These are phyloP conservation scores for Drosophila carrolli DNA, from an alignment of 1,140 invertebrate species.

Conservation along the genomic window DNA sequence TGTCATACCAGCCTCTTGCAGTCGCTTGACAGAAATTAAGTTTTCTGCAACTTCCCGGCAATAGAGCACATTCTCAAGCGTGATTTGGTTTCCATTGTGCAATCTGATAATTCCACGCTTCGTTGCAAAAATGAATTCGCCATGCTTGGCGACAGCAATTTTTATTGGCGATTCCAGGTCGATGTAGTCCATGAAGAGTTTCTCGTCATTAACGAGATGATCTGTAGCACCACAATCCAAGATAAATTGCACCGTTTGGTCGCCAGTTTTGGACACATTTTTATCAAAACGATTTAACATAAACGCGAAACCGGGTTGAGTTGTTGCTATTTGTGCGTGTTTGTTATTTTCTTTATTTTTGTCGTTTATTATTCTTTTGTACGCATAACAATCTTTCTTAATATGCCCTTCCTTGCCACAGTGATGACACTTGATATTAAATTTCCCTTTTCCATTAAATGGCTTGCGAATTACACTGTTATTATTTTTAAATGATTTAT, in stretches of 20 bases:
- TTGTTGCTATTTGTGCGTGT: conserved; percentile 1
- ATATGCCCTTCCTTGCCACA: conserved; percentile 3
- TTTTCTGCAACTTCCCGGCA: conserved; percentile 21
- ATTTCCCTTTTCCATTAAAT: neutral
- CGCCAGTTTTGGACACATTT: neutral
- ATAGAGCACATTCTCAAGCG: conserved; percentile 20
- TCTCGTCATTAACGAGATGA: conserved; percentile 7
- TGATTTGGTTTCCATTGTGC: too few species aligned
- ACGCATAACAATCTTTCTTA: neutral
- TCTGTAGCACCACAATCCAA: conserved; percentile 15
- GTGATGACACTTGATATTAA: conserved; percentile 1
- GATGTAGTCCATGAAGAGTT: neutral
- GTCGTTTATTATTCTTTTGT: neutral
- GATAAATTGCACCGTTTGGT: neutral
- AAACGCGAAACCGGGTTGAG: neutral
- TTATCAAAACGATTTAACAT: conserved; percentile 1
- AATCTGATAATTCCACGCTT: too few species aligned
- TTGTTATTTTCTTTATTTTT: conserved; percentile 11
- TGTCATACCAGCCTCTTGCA: conserved; percentile 17
- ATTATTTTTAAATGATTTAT: conserved; percentile 4
- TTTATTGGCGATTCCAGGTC: conserved; percentile 2
- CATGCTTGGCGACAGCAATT: conserved; percentile 23
- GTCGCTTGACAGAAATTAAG: conserved; percentile 17
- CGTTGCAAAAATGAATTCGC: too few species aligned
- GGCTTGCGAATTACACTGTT: neutral